Percentiles rank a stretch among this genome's conserved stretches.
phyloP scores from a whole-genome alignment of 2,113 vertebrate species.

The Erythrocercus mccallii region DNA sequence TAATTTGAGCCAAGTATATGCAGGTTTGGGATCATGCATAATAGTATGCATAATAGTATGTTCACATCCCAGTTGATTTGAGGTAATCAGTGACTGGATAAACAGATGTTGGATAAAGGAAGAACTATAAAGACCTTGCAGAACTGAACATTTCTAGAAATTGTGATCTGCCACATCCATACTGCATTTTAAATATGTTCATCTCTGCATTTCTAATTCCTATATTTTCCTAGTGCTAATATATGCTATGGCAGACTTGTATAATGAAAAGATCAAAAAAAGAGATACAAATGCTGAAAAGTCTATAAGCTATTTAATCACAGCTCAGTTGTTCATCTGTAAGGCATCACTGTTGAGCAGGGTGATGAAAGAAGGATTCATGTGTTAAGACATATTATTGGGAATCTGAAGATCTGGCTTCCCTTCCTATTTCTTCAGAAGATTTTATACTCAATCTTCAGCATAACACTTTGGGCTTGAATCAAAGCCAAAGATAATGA shows the following conservation, averaged over 20 bases:
- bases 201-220: not conserved
- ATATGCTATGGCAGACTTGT: not conserved
- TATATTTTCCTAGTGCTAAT: conserved; percentile 11
- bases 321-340: conserved; percentile 32
- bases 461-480: not conserved
- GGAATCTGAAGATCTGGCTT: conserved; percentile 32
- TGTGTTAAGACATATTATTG: conserved; percentile 2
- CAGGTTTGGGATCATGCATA: not conserved
- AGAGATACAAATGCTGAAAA: not conserved
- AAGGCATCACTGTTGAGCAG: conserved; percentile 4
- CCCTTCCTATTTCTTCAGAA: not conserved
- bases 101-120: not conserved
- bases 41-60: not conserved
- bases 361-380: conserved; percentile 22
- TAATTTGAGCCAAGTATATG: not conserved
- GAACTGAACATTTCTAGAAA: not conserved
- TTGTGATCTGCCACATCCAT: not conserved
- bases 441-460: not conserved
- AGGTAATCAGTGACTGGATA: not conserved
- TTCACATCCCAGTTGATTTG: not conserved
- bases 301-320: conserved; percentile 22
- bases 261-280: not conserved
- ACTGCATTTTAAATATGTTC: not conserved
- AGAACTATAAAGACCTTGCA: not conserved
- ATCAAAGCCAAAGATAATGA: not conserved